Evolutionary conservation across 1,140 invertebrate genomes (phyloP).

Genomic region (Drosophila persimilis): DNA sequence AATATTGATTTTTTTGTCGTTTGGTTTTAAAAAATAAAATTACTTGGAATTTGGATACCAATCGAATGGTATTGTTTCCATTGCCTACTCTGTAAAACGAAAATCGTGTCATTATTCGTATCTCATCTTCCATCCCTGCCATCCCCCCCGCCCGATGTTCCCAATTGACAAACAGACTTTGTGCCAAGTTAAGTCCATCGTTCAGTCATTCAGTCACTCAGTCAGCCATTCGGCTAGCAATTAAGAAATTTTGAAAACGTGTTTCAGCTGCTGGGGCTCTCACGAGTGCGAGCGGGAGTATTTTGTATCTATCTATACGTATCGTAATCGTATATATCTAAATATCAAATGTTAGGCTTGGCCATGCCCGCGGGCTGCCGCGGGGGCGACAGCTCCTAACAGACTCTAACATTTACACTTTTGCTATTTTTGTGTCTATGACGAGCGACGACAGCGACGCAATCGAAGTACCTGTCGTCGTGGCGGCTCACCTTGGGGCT

Average conservation of each 20-base stretch:
- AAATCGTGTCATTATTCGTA: conserved; percentile 2
- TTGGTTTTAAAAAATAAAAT: too few species aligned
- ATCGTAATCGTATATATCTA: conserved; percentile 4
- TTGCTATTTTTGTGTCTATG: conserved; percentile 60
- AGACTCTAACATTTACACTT: conserved; percentile 49
- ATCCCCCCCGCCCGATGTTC: not conserved
- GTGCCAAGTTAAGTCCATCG: not conserved
- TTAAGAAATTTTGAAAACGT: conserved; percentile 59
- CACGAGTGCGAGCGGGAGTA: not conserved
- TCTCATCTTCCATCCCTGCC: not conserved
- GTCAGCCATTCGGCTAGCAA: conserved; percentile 6
- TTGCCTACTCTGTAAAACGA: conserved; percentile 17
- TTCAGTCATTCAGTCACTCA: conserved; percentile 5
- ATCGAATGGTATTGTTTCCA: not conserved
- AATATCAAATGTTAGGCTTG: conserved; percentile 42
- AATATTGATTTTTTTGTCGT: too few species aligned
- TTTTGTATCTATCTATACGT: conserved; percentile 1
- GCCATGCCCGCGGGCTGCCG: conserved; percentile 5
- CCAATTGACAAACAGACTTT: conserved; percentile 12
- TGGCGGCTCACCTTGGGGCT: conserved; percentile 68
- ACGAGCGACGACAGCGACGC: conserved; percentile 32
- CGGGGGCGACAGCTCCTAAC: conserved; percentile 22
- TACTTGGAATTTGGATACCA: conserved; percentile 17
- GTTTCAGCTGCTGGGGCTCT: conserved; percentile 31
- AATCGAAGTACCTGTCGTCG: conserved; percentile 51